A percentile compares a stretch with the other conserved stretches of the same genome.
Conservation (phyloP, 2,797 vertebrate species). For the Lepidocolaptes lacrymiger region DNA sequence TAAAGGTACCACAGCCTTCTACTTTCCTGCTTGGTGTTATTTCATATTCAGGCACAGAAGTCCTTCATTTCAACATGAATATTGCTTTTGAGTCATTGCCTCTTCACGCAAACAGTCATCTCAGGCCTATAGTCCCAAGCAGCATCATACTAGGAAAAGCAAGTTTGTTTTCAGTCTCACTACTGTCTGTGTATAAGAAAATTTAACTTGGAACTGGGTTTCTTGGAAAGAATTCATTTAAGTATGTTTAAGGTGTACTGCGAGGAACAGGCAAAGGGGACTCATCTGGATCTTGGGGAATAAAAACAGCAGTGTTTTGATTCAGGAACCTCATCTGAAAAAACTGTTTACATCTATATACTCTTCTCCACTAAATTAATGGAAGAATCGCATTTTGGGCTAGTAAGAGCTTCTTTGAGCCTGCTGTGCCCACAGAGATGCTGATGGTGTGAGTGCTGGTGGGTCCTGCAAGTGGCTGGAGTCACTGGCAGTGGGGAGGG, state of each 20-base stretch:
- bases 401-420: not conserved
- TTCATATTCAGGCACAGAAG: conserved; percentile 16
- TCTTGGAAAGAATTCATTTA: not conserved
- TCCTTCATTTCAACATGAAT: not conserved
- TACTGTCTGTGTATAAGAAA: not conserved
- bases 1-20: conserved; percentile 4
- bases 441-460: not conserved
- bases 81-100: not conserved
- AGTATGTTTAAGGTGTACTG: not conserved
- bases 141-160: not conserved
- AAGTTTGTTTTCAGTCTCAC: not conserved
- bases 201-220: not conserved
- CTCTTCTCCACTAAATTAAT: not conserved
- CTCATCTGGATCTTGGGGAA: not conserved
- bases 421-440: not conserved
- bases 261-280: not conserved
- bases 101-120: not conserved
- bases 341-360: not conserved
- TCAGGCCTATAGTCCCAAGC: not conserved
- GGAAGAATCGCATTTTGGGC: not conserved
- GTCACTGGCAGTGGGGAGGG: not conserved
- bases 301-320: not conserved
- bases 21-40: conserved; percentile 31
- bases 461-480: not conserved
- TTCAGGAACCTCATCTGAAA: not conserved